Evolutionary conservation across 2,113 vertebrate genomes (phyloP), one percentile per base, ranked within the genome.

Genomic region (Muntiacus muntjak): DNA sequence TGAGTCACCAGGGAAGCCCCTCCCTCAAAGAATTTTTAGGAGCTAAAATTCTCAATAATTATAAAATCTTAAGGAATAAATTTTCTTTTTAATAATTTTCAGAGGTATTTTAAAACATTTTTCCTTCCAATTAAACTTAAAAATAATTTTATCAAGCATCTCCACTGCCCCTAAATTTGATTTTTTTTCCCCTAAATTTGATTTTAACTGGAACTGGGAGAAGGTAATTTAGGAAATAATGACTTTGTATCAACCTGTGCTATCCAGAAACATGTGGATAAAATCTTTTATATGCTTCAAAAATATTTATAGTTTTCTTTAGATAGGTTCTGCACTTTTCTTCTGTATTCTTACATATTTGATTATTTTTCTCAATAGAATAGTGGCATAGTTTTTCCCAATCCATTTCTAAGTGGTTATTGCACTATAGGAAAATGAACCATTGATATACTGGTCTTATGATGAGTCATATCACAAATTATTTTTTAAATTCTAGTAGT

Each of bases 321-420:
- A 85, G 26, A 58, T 54, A 88, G 15, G 30, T 54, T 64, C 60
- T 95, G 21, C 28, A 45, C n/a, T 85, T 83, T 89, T 60, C 54
- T 84, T 92, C 60, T 23, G 84, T 88, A 91, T 23, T 97, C 55
- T 55, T 89, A 87, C 17, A 21, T 82, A 92, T 83, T 92, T 93
- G 82, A 1, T 82, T 87, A 0, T 76, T 90, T 88, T 82, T 25
- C 36, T 79, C 45, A 23, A 26, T 57, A 91, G 4, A 86, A 21
- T 88, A 85, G 50, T 47, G 36, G 28, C 64, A 17, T n/a, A 85
- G 54, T 85, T 55, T 92, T 96, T 40, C 50, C 36, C 47, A 50
- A 78, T 45, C 19, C 60, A 87, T 71, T 92, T 95, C 78, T 87
- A 95, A 79, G 28, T 81, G 19, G 33, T 82, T 90, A 83, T 4